Evolutionary conservation across 2,797 vertebrate species (phyloP).

Genomic region (Phalloptychus januarius): DNA sequence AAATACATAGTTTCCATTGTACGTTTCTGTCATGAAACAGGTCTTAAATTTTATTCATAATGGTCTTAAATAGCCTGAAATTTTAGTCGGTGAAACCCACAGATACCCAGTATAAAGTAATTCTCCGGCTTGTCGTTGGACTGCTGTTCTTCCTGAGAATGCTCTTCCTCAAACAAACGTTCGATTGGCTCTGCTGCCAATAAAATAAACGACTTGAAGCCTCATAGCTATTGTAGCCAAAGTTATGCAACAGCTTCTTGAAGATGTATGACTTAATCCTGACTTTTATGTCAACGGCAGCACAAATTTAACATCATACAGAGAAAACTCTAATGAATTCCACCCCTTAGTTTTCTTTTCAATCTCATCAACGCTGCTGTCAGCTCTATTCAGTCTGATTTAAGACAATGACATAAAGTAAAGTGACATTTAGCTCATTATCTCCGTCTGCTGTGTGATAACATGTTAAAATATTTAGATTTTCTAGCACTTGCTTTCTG

Average conservation of each 20-base stretch:
- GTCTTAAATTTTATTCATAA: too few relatives aligned
- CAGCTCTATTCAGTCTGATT: conserved; percentile 14
- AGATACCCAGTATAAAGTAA: too few relatives aligned
- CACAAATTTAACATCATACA: conserved; percentile 5
- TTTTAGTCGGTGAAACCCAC: too few relatives aligned
- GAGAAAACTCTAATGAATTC: conserved; percentile 20
- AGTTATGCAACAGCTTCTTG: conserved; percentile 9
- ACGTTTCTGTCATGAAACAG: too few relatives aligned
- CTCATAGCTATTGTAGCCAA: background rate
- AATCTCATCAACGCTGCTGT: conserved; percentile 13
- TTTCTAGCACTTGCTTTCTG: conserved; percentile 23
- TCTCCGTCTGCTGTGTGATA: conserved; percentile 30
- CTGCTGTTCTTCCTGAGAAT: background rate
- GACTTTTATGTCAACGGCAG: background rate
- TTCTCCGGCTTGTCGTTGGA: background rate
- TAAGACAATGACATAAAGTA: conserved; percentile 7
- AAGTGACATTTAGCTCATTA: conserved; percentile 44
- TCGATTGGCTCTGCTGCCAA: conserved; percentile 4
- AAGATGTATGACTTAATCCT: conserved; percentile 11
- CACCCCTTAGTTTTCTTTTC: conserved; percentile 15
- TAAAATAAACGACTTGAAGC: background rate
- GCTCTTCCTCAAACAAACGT: background rate
- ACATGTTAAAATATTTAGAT: conserved; percentile 50
- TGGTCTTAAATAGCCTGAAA: background rate
- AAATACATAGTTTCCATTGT: too few relatives aligned